A percentile compares a stretch with the other conserved stretches of the same genome.
These are phyloP conservation scores for Salmo trutta DNA, from an alignment of 2,797 vertebrate species.

Conservation along the genomic window DNA sequence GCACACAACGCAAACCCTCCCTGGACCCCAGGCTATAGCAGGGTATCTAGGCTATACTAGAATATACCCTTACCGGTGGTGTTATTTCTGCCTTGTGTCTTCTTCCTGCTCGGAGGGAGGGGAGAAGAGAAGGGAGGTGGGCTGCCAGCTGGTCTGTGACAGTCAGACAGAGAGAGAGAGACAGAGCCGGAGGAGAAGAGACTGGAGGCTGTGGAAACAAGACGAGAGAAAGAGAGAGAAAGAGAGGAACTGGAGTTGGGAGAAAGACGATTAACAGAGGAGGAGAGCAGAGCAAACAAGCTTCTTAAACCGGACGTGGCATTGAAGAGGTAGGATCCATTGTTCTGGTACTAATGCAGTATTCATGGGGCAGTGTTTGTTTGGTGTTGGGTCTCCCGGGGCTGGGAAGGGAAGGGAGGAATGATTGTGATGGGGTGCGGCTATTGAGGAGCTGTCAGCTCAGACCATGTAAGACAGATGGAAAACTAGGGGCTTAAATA, in stretches of 20 bases:
- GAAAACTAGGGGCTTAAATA: conserved; percentile 7
- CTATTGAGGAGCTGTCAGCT: conserved; percentile 59
- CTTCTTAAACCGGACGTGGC: conserved; percentile 20
- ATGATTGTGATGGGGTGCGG: conserved; percentile 71
- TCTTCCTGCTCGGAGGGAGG: conserved; percentile 44
- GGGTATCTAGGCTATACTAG: background rate
- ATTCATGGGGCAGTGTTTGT: conserved; percentile 57
- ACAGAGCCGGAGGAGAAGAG: no score
- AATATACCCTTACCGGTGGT: background rate
- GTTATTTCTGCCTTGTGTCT: conserved; percentile 23
- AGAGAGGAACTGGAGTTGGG: conserved; percentile 17
- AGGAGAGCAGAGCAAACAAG: conserved; percentile 3
- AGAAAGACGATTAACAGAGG: background rate
- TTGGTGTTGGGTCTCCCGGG: conserved; percentile 62
- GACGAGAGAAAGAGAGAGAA: background rate
- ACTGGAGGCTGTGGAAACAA: background rate
- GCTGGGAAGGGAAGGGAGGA: background rate
- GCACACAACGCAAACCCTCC: conserved; percentile 22
- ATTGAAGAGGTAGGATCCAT: conserved; percentile 58
- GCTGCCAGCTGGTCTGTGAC: conserved; percentile 45
- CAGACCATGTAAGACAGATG: conserved; percentile 20
- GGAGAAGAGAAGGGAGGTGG: conserved; percentile 32
- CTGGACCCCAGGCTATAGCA: background rate
- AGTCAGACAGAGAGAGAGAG: background rate
- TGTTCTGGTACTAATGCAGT: conserved; percentile 31